phyloP scores from a whole-genome alignment of 2,888 invertebrate species.

The Seira sanloemensis region DNA sequence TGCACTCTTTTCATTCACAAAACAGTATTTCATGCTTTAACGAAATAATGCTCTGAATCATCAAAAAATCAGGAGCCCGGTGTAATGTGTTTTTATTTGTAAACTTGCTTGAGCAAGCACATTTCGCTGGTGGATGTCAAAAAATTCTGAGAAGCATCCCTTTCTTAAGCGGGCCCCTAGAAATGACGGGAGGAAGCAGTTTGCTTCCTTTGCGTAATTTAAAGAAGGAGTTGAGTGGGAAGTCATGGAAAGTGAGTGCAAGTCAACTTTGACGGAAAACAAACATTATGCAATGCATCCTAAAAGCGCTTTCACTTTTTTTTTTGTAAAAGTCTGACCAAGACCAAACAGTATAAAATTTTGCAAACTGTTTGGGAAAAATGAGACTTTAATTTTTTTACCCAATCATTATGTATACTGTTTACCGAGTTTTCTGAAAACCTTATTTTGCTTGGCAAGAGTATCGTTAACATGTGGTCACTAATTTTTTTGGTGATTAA shows the following conservation, averaged over 20 bases:
- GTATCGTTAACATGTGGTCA: no score
- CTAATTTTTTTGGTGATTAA: no score
- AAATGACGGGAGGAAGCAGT: slow-evolving; percentile 26
- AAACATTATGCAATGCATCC: no score
- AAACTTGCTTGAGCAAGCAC: slow-evolving; percentile 6
- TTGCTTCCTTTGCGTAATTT: slow-evolving; percentile 28
- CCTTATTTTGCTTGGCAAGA: no score
- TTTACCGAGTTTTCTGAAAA: no score
- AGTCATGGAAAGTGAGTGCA: background rate
- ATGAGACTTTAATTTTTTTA: no score
- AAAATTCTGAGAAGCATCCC: background rate
- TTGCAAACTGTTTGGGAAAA: no score
- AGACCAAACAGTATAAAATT: no score
- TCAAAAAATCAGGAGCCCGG: background rate
- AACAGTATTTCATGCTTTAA: background rate
- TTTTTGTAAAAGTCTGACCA: no score
- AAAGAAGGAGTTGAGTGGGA: background rate
- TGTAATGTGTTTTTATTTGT: slow-evolving; percentile 20
- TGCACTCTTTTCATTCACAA: slow-evolving; percentile 3
- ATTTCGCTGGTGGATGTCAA: background rate
- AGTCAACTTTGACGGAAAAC: no score
- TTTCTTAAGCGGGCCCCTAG: background rate
- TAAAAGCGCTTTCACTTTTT: no score
- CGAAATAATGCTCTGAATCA: slow-evolving; percentile 12
- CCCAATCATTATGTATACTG: no score